Evolutionary conservation across 2,888 invertebrate genomes (phyloP).

Genomic region (Meloe dianella): DNA sequence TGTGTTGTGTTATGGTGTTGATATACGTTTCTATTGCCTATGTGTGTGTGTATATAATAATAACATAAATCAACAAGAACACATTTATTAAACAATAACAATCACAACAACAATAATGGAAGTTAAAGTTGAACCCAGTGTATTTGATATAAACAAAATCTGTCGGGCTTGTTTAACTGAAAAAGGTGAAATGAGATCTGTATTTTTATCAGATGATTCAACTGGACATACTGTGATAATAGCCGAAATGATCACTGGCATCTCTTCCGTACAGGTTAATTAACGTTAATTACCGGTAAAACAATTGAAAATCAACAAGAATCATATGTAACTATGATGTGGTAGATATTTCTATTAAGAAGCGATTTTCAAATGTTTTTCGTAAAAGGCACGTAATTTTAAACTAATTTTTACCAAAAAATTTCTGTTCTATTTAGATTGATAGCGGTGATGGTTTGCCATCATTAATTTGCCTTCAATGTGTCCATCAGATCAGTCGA

Average conservation of each 20-base stretch:
- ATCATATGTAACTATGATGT: no score
- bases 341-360: no score
- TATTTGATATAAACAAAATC: conserved; percentile 58
- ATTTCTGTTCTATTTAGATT: conserved; percentile 36
- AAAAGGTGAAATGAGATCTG: conserved; percentile 60
- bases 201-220: conserved; percentile 58
- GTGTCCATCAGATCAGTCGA: conserved; percentile 59
- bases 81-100: neutral
- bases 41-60: conserved; percentile 24
- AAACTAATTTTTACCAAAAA: neutral
- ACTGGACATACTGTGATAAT: conserved; percentile 56
- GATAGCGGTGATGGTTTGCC: conserved; percentile 60
- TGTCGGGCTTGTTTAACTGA: conserved; percentile 60
- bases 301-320: neutral
- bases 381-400: neutral
- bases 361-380: conserved; percentile 19
- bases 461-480: conserved; percentile 59
- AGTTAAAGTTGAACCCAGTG: conserved; percentile 51
- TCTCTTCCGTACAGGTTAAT: conserved; percentile 57
- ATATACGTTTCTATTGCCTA: conserved; percentile 30
- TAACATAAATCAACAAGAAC: neutral
- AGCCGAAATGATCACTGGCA: conserved; percentile 60
- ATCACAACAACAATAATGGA: conserved; percentile 44
- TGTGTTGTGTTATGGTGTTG: conserved; percentile 40
- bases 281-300: neutral